Base-by-base conservation (phyloP, 2,113 vertebrate genomes). In the Nerophis ophidion region DNA sequence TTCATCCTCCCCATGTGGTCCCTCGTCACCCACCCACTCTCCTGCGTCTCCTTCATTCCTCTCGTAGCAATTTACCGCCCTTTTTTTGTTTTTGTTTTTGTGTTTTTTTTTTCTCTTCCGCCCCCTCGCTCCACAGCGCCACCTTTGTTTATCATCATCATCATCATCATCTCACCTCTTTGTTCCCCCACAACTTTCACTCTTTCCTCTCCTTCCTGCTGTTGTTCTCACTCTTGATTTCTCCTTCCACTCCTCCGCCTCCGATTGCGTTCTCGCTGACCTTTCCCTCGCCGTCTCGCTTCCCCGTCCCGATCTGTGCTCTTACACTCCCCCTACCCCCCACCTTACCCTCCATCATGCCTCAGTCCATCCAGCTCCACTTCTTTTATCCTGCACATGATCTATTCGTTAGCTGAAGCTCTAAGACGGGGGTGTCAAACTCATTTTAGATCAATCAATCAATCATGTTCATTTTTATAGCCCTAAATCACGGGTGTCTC, bases 21-120 rank as follows among this genome's bases (percentile, higher is more conserved):
- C 81, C 83, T 84, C 74, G 76, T 84, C 81, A 83, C 66, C 83
- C 84, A 80, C 83, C 80, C 84, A 83, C 86, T 86, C 81, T 75
- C 80, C 48, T 48, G 45, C 73, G 63, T 70, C 59, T 74, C 53
- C 8, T 26, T 72, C 55, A 61, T 70, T 76, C 38, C 57, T 70
- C 69, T 66, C 72, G 60, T 60, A 66, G 73, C 71, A 54, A 44
- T 16, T 36, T 53, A 72, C 26, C n/a, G n/a, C 26, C 26, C 4
- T 26, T 26, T 26, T 26, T 26, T 26, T 26, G 26, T 26, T 26
- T 1, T 26, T 26, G 1, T 26, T 26, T 1, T 26, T 26, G 1
- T 26, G 19, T 26, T 26, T 26, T 75, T 80, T 53, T 68, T 65
- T 66, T 68, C n/a, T 63, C 57, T 61, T 71, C 81, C 78, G 84